Conservation (phyloP, 2,888 invertebrate genomes). For the Xestoiulus laeticollis region DNA sequence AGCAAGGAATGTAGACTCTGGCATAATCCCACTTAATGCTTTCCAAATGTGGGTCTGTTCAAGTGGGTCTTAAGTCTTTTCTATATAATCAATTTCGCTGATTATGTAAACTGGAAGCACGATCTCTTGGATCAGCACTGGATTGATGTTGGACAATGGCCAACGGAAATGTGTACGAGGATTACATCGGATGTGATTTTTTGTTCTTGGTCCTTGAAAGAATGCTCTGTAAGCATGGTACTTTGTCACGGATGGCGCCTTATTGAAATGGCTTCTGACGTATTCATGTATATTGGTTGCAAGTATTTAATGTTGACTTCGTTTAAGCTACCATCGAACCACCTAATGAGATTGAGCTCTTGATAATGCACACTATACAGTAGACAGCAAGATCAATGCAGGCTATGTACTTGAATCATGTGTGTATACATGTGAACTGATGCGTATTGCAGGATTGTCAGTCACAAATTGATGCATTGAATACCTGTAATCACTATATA, state of each 20-base stretch:
- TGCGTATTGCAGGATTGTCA: background rate
- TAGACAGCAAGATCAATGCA: background rate
- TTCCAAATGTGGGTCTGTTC: conserved; percentile 8
- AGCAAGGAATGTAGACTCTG: background rate
- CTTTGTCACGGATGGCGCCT: conserved; percentile 41
- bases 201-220: background rate
- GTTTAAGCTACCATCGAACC: background rate
- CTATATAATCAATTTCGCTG: conserved; percentile 29
- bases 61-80: conserved; percentile 4
- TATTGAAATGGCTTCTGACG: background rate
- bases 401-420: background rate
- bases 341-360: background rate
- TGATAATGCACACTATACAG: background rate
- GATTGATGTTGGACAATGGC: conserved; percentile 9
- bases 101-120: conserved; percentile 29
- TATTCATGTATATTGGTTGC: background rate
- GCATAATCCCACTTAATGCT: conserved; percentile 27
- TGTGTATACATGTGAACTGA: background rate
- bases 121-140: conserved; percentile 22
- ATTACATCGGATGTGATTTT: background rate
- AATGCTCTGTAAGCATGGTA: background rate
- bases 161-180: background rate
- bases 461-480: background rate
- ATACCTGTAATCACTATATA: background rate
- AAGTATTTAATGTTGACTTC: background rate